Evolutionary conservation across 1,140 invertebrate genomes (phyloP).

Genomic region (Drosophila quadrilineata): DNA sequence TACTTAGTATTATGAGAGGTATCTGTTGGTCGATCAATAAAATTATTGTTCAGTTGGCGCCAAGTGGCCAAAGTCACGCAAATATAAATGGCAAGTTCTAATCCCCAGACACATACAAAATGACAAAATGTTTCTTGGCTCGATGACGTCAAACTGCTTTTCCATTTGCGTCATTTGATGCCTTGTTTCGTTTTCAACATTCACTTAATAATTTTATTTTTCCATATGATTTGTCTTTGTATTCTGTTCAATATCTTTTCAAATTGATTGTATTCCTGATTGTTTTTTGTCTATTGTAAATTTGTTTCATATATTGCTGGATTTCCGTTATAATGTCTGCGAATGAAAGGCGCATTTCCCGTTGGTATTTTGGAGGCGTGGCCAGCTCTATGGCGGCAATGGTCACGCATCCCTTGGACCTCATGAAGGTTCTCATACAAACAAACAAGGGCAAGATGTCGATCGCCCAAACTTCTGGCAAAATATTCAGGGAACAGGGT

Average conservation of each 20-base stretch:
- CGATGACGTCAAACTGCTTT: constrained; percentile 22
- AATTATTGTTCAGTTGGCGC: neutral
- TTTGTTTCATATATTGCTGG: neutral
- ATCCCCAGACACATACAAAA: neutral
- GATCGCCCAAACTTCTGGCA: neutral
- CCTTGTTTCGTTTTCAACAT: neutral
- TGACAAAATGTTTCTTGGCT: neutral
- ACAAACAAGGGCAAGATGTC: constrained; percentile 92
- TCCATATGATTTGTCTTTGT: neutral
- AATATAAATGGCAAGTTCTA: neutral
- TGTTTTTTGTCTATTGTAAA: neutral
- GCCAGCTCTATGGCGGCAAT: constrained; percentile 91
- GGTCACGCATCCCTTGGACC: constrained; percentile 97
- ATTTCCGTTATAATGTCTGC: neutral
- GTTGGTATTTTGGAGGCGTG: constrained; percentile 97
- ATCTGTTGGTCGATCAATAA: neutral
- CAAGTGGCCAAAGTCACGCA: constrained; percentile 6
- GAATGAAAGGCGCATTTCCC: constrained; percentile 29
- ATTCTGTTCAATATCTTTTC: neutral
- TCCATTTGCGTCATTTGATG: constrained; percentile 20
- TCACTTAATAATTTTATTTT: neutral
- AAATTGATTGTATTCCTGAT: neutral
- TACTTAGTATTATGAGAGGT: neutral
- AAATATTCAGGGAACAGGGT: constrained; percentile 72
- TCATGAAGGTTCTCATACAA: constrained; percentile 98